Evolutionary conservation across 2,888 invertebrate species (phyloP), one percentile per base, ranked within the genome.

Genomic region (Cremastinae sp.): DNA sequence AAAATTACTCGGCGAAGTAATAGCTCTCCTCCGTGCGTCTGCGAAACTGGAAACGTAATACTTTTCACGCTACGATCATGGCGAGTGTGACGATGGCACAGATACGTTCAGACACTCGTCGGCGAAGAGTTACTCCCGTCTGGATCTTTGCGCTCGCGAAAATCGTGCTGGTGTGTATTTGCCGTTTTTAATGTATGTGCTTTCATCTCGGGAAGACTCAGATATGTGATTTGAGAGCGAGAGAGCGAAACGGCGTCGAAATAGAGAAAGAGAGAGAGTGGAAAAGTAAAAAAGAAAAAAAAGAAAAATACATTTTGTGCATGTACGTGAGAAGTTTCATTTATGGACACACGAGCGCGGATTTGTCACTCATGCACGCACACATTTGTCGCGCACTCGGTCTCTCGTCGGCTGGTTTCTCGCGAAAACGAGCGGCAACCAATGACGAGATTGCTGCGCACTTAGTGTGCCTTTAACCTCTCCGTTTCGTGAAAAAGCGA

Each of bases 381-480:
- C 28, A 14, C 45, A 61, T 10, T 62, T 28, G 5, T 28, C 28
- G 28, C 49, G 72, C 18, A 66, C 72, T 28, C 74, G 65, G 53
- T 65, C 49, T 51, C 58, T 8, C 35, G 37, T 72, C 41, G 35
- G 41, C n/a, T 62, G 58, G 53, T 5, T 28, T 28, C 28, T 28
- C 28, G 41, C 69, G 64, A 76, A 72, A 69, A 62, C 62, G 41
- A 56, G 56, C 39, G 71, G 71, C 73, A 77, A 77, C 61, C 41
- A 58, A 49, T 58, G 75, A 76, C 78, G 81, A 82, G 83, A 83
- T 83, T 83, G 83, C 78, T 74, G 59, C 73, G 79, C 76, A 83
- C 84, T 86, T 86, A 85, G 84, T 84, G 85, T 84, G 84, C 83
- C 84, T 85, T 85, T 83, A 85, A 85, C 84, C 84, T 81, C 28